Base-by-base conservation (phyloP, 2,113 vertebrate species). In the Elephantulus edwardii region DNA sequence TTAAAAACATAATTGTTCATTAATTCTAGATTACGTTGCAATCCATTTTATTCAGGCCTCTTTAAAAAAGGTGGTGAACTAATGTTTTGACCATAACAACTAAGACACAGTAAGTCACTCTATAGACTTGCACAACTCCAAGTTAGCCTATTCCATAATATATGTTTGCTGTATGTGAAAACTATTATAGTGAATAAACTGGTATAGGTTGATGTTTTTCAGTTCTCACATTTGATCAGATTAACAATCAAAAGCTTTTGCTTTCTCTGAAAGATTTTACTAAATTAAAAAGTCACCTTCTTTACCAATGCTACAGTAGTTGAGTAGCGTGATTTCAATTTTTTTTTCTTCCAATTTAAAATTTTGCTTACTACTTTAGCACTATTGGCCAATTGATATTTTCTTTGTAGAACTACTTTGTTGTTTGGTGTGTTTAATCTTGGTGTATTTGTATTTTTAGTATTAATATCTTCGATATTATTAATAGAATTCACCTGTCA, bases 11-110 rank as follows among this genome's bases (percentile, higher is more conserved):
- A 50, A 50, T 50, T n/a, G n/a, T n/a, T n/a, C n/a, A n/a, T n/a
- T n/a, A n/a, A n/a, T n/a, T n/a, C 46, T 93, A 58, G 30, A 70
- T 88, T 91, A 62, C 82, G 77, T 90, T 78, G 8, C 90, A 52
- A 70, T 77, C 40, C 82, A 9, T 86, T 81, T 28, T 79, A 50
- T 8, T 46, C 64, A 76, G 68, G 22, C 5, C 52, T 0, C 58
- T 80, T 79, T 89, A 82, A 30, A 76, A 79, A 84, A 33, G 86
- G 46, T 17, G 62, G 22, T 40, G 66, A 77, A 52, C 17, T 84
- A 79, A 86, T 85, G 72, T 89, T 91, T 87, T 42, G 54, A 91
- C 38, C 8, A 54, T 79, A 82, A 30, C 20, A 83, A 80, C 92
- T 93, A 35, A 52, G 12, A 80, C 83, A 54, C 6, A 84, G 17